phyloP scores from a whole-genome alignment of 1,140 invertebrate genomes.

The Brachionus plicatilis region DNA sequence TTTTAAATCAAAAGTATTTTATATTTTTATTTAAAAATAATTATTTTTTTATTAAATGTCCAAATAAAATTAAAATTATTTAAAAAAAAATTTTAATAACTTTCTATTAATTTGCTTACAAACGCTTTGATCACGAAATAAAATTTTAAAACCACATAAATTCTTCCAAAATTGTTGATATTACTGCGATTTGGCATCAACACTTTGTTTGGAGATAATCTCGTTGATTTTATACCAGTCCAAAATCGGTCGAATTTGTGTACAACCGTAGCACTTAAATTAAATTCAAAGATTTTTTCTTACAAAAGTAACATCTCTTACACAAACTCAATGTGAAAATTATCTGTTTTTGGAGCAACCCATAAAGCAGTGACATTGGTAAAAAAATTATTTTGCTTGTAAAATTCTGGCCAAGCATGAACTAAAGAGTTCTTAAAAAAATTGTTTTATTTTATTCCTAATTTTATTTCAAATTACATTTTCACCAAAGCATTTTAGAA shows the following conservation, averaged over 20 bases:
- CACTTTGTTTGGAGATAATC: not conserved
- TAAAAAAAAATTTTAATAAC: not conserved
- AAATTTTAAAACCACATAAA: not conserved
- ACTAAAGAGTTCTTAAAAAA: conserved; percentile 28
- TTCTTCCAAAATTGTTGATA: not conserved
- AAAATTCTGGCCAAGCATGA: conserved; percentile 36
- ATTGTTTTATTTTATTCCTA: not conserved
- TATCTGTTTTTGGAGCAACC: not conserved
- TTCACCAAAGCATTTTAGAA: not conserved
- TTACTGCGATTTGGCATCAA: not conserved
- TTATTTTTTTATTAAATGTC: not conserved
- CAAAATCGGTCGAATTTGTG: conserved; percentile 26
- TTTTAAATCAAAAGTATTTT: not conserved
- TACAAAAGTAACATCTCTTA: not conserved
- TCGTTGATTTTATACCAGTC: conserved; percentile 10
- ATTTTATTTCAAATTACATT: conserved; percentile 17
- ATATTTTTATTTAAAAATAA: not conserved
- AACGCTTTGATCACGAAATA: not conserved
- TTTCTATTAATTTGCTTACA: not conserved
- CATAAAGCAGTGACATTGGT: conserved; percentile 1
- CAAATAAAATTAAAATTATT: not conserved
- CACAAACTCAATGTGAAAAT: conserved; percentile 25
- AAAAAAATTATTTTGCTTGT: not conserved
- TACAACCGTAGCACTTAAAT: conserved; percentile 20
- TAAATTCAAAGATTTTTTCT: not conserved